phyloP scores from a whole-genome alignment of 2,797 vertebrate species.

The Margarornis squamiger region DNA sequence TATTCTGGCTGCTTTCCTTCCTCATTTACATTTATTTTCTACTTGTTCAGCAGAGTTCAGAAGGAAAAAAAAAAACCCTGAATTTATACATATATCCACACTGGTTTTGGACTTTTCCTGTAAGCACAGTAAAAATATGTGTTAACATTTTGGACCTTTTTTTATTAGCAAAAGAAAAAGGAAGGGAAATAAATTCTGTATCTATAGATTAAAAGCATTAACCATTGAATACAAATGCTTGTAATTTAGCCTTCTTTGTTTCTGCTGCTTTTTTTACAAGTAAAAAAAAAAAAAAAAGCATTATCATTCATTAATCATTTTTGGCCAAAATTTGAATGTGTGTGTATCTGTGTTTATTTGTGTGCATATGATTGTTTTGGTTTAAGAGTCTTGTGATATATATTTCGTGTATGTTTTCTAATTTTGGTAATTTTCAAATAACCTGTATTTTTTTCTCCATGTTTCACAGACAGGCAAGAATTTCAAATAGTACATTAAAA shows the following conservation, averaged over 20 bases:
- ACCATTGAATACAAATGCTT: not conserved
- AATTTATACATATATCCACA: not conserved
- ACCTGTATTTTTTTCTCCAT: not conserved
- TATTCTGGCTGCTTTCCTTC: slow-evolving; percentile 11
- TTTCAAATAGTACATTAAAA: not conserved
- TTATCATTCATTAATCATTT: not conserved
- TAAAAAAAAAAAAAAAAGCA: not conserved
- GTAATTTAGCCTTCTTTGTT: not conserved
- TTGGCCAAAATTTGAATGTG: not conserved
- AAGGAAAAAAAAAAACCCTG: not conserved
- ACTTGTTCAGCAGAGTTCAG: slow-evolving; percentile 20
- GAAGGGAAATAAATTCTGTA: not conserved
- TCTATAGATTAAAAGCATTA: not conserved
- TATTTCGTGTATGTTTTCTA: not conserved
- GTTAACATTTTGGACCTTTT: not conserved
- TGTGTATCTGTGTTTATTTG: not conserved
- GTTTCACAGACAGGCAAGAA: not conserved
- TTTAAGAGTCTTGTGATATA: not conserved
- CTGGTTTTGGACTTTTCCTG: not conserved
- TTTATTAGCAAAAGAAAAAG: not conserved
- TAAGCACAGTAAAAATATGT: not conserved
- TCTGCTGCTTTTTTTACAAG: not conserved
- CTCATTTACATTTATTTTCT: slow-evolving; percentile 43
- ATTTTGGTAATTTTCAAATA: not conserved
- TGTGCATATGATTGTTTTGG: not conserved